Base-by-base conservation (phyloP, 2,797 vertebrate genomes). In the Monodelphis domestica region DNA sequence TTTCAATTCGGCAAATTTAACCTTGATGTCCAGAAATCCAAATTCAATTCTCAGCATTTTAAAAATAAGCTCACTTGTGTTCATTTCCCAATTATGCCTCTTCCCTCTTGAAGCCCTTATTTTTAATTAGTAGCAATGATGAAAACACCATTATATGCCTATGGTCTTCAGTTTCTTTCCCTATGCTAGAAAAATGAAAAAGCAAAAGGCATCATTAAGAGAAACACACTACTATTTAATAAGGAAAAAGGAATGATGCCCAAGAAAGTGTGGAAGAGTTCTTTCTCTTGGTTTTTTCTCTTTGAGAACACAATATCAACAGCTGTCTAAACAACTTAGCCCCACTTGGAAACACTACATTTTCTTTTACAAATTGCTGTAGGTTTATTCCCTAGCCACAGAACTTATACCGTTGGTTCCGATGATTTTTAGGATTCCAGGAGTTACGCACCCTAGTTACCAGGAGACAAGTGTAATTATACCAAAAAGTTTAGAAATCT, bases 311-410 rank as follows among this genome's bases (percentile, higher is more conserved):
- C 33, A 91, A 89, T 30, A 45, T 55, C 94, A 92, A 89, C 28
- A 24, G 53, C 63, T 38, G 4, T 15, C 54, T 93, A 78, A 88
- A 53, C 29, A 56, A 14, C 12, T 38, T 90, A 70, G 59, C 0
- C 33, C 38, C 29, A 0, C 4, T 87, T 53, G 29, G 57, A 50
- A 93, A 7, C 90, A 5, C 24, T 38, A 95, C 88, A 88, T 52
- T 78, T 95, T 52, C 38, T 90, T 89, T 55, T 91, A 70, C 52
- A 45, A 53, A 92, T n/a, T 54, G 45, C 53, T 93, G 9, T 5
- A 5, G 55, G 88, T 92, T 93, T 84, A 89, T 91, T 92, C 70
- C 92, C 45, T 89, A 92, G 91, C 70, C 90, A 59, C 21, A 95
- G 54, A 30, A 94, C 38, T 53, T 91, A 4, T 29, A 38, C 53